Conservation (phyloP, 2,888 invertebrate genomes). For the Cactoblastis cactorum region DNA sequence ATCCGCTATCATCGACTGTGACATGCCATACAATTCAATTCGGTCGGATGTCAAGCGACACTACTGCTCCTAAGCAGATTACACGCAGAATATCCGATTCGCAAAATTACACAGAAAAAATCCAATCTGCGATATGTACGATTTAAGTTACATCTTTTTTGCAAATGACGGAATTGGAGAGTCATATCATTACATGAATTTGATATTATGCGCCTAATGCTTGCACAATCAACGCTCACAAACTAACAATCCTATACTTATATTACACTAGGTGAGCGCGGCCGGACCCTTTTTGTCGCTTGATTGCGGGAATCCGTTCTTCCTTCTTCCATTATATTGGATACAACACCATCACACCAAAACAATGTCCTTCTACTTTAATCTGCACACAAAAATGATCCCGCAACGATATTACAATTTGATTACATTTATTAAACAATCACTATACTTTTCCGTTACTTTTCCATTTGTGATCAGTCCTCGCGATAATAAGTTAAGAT, state of each 20-base stretch:
- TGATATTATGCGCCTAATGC: not conserved
- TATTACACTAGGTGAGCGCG: conserved; percentile 50
- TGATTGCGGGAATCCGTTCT: conserved; percentile 65
- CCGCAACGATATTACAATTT: conserved; percentile 48
- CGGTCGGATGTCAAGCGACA: not conserved
- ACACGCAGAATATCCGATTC: not conserved
- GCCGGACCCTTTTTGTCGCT: conserved; percentile 49
- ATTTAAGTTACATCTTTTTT: not conserved
- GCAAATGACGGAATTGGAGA: not conserved
- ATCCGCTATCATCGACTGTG: conserved; percentile 3
- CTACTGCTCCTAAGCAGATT: not conserved
- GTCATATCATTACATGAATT: not conserved
- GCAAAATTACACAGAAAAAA: not conserved
- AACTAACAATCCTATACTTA: conserved; percentile 47
- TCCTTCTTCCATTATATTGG: conserved; percentile 72
- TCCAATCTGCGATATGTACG: not conserved
- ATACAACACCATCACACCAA: conserved; percentile 78
- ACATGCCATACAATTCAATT: conserved; percentile 12
- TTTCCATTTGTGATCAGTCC: conserved; percentile 67
- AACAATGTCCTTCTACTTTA: conserved; percentile 65
- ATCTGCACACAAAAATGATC: conserved; percentile 54
- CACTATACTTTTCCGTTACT: conserved; percentile 69
- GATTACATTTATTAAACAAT: conserved; percentile 61
- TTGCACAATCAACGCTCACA: conserved; percentile 36
- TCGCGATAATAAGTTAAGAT: conserved; percentile 77